Evolutionary conservation across 1,140 invertebrate genomes (phyloP).

Genomic region (Drosophila triauraria): DNA sequence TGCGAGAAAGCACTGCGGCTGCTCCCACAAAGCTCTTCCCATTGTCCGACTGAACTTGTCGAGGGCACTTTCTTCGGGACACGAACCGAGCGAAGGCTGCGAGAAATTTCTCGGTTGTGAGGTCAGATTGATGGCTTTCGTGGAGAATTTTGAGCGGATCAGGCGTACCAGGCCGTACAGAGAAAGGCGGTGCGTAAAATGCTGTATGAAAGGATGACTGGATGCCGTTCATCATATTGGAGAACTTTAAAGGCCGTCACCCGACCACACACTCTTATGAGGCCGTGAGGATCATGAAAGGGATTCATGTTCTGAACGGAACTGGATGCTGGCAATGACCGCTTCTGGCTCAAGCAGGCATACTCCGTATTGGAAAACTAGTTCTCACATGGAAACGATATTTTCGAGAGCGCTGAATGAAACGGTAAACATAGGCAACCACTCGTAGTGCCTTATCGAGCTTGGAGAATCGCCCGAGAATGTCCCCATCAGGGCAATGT

Average conservation of each 20-base stretch:
- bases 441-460: neutral
- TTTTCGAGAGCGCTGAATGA: neutral
- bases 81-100: neutral
- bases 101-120: neutral
- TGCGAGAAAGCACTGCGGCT: neutral
- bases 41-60: neutral
- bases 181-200: too few relatives aligned
- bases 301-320: neutral
- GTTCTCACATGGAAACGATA: neutral
- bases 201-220: neutral
- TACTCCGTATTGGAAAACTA: neutral
- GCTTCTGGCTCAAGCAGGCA: neutral
- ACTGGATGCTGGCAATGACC: neutral
- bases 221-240: neutral
- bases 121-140: neutral
- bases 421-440: neutral
- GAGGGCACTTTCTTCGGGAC: neutral
- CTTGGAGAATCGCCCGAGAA: neutral
- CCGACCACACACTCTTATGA: neutral
- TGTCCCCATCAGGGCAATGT: neutral
- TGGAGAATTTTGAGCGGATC: too few relatives aligned
- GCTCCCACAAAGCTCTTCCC: neutral
- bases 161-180: too few relatives aligned
- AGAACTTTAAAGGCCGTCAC: neutral
- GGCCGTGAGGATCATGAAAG: neutral